Evolutionary conservation across 2,113 vertebrate genomes (phyloP), one percentile per base, ranked within the genome.

Genomic region (Lepisosteus osseus): DNA sequence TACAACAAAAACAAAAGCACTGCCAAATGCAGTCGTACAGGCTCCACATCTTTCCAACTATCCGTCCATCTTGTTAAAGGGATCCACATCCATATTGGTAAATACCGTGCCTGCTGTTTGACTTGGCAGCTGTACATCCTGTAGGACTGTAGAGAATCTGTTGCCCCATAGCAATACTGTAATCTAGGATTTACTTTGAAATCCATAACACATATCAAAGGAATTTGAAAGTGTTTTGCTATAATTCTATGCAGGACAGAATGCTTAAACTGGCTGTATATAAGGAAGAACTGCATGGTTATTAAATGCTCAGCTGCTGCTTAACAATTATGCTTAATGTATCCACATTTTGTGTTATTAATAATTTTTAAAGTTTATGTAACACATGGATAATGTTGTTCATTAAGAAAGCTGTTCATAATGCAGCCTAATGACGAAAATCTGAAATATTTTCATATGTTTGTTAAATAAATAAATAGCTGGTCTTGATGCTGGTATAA

Each of bases 181-280:
- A 84, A 87, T 85, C 84, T 81, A 54, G 67, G 79, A 84, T 83
- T 88, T 82, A 78, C 76, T 78, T 78, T 82, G 70, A 86, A 87
- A 83, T 83, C 82, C 85, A 76, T 70, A 85, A 86, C 82, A 86
- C 83, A 84, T 86, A 88, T 82, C 77, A 76, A 74, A 77, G 72
- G 72, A 77, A 75, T 65, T 70, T 72, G 11, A 69, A 59, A 61
- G 69, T 78, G 78, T 78, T 85, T 80, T 85, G 64, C 72, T 76
- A 72, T 73, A 84, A 64, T 74, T 79, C 77, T 70, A 41, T 71
- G 69, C 74, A 79, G 72, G 74, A 77, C 77, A 78, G 76, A 76
- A 76, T 79, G 55, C 12, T 61, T 57, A 65, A 47, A 59, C 42
- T 45, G 14, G 15, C 65, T 65, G 9, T 41, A 17, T 54, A 67